These are phyloP conservation scores for Stegana nigrithorax DNA, from an alignment of 2,888 invertebrate species.

Conservation along the genomic window DNA sequence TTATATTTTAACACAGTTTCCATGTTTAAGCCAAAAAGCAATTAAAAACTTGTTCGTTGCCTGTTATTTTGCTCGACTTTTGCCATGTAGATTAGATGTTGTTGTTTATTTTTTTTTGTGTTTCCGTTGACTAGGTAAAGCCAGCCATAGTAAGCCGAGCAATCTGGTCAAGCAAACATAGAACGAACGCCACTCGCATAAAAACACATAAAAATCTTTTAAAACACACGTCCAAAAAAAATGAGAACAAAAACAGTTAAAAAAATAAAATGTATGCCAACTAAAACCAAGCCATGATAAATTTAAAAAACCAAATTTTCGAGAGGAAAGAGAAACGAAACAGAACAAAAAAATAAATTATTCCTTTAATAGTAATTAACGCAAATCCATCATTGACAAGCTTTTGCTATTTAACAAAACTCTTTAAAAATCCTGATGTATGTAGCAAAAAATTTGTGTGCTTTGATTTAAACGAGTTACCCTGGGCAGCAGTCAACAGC, in stretches of 20 bases:
- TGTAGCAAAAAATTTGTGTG: too few species aligned
- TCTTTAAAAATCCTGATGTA: too few species aligned
- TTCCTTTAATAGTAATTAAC: constrained; percentile 52
- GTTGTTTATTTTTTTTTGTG: not conserved
- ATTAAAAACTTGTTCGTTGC: constrained; percentile 48
- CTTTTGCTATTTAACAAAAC: not conserved
- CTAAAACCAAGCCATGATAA: not conserved
- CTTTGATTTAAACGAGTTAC: too few species aligned
- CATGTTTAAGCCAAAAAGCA: constrained; percentile 45
- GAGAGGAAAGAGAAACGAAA: not conserved
- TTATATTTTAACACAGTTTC: constrained; percentile 30
- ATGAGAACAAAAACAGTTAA: constrained; percentile 1
- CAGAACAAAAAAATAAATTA: not conserved
- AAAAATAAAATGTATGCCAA: constrained; percentile 26
- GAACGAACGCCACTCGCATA: not conserved
- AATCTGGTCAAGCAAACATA: constrained; percentile 11
- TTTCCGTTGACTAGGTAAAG: constrained; percentile 40
- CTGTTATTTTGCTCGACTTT: not conserved
- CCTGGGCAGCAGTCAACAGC: constrained; percentile 33
- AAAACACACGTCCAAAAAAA: not conserved
- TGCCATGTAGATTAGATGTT: not conserved
- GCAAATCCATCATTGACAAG: constrained; percentile 59
- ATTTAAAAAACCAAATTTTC: not conserved
- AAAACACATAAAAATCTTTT: not conserved
- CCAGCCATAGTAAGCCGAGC: constrained; percentile 32